phyloP scores from a whole-genome alignment of 2,797 vertebrate genomes.

The Semotilus atromaculatus region DNA sequence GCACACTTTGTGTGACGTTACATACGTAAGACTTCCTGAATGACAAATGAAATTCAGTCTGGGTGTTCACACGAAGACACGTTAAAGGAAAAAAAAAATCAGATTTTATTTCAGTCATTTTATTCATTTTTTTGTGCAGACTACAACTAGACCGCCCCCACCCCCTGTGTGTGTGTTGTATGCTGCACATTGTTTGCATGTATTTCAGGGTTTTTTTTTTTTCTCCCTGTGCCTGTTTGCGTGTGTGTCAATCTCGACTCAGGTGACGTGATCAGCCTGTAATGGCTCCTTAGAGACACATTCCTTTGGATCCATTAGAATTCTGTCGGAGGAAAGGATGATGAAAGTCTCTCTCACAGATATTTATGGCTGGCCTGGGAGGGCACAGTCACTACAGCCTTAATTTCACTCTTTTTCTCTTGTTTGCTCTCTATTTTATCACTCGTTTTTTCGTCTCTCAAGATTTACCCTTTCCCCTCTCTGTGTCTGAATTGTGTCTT shows the following conservation, averaged over 20 bases:
- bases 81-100: neutral
- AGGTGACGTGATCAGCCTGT: conserved; percentile 38
- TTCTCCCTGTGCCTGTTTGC: neutral
- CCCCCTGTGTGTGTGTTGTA: neutral
- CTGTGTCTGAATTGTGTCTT: conserved; percentile 4
- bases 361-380: conserved; percentile 47
- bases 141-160: neutral
- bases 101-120: too few relatives aligned
- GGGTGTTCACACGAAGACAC: neutral
- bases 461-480: neutral
- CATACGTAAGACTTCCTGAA: neutral
- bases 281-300: conserved; percentile 30
- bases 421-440: conserved; percentile 21
- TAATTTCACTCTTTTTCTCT: conserved; percentile 32
- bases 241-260: conserved; percentile 41
- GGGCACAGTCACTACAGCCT: conserved; percentile 38
- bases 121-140: neutral
- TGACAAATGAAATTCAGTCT: conserved; percentile 12
- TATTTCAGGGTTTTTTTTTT: neutral
- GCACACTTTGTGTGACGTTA: neutral
- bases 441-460: neutral
- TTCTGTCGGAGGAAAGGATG: conserved; percentile 33
- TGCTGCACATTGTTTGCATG: conserved; percentile 26
- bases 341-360: conserved; percentile 41
- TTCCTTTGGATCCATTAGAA: conserved; percentile 42